Conservation (phyloP, 2,797 vertebrate species). For the Pristis pectinata region DNA sequence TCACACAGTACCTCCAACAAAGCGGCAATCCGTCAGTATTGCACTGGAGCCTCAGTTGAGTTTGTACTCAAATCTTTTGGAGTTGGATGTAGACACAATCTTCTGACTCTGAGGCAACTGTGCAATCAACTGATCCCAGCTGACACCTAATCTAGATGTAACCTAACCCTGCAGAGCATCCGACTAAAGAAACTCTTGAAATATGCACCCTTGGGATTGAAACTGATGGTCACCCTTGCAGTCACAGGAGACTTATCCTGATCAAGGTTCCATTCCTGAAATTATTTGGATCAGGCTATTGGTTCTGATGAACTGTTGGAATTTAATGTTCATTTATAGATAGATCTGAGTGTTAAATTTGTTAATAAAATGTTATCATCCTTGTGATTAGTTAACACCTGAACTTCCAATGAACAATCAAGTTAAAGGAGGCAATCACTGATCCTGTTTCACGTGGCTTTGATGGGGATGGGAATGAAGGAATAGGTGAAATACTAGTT, state of each 20-base stretch:
- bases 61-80: too few relatives aligned
- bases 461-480: background rate
- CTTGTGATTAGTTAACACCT: background rate
- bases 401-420: background rate
- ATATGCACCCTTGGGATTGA: too few relatives aligned
- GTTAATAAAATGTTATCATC: background rate
- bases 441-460: background rate
- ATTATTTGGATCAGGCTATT: background rate
- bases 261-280: background rate
- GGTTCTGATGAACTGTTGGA: background rate
- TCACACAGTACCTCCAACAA: too few relatives aligned
- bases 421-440: background rate
- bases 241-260: too few relatives aligned
- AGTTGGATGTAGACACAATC: too few relatives aligned
- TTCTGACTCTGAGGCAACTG: too few relatives aligned
- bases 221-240: background rate
- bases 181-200: background rate
- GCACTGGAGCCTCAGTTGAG: too few relatives aligned
- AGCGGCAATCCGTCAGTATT: too few relatives aligned
- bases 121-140: too few relatives aligned
- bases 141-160: background rate
- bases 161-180: background rate
- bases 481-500: too few relatives aligned
- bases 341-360: background rate
- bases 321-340: background rate